These are phyloP conservation scores for Arion vulgaris DNA, from an alignment of 1,140 invertebrate species.

Conservation along the genomic window DNA sequence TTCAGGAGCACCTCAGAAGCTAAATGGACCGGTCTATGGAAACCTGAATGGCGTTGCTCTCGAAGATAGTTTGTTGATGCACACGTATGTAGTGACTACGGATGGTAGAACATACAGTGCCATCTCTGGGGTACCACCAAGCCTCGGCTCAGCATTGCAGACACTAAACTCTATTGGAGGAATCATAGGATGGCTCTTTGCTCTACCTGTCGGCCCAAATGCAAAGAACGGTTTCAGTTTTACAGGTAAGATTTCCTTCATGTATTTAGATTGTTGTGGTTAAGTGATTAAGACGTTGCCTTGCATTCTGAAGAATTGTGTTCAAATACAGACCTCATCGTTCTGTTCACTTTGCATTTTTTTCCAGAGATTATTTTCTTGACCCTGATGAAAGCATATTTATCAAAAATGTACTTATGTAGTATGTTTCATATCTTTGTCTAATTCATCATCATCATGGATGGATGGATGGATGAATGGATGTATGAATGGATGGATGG, in stretches of 20 bases:
- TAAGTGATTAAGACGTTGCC: too few relatives aligned
- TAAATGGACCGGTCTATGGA: conserved; percentile 88
- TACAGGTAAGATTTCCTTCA: conserved; percentile 81
- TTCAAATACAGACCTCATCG: too few relatives aligned
- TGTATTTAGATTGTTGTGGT: too few relatives aligned
- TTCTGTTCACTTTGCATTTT: too few relatives aligned
- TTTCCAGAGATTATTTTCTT: too few relatives aligned
- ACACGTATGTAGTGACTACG: conserved; percentile 90
- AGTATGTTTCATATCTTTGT: too few relatives aligned
- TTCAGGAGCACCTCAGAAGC: conserved; percentile 83
- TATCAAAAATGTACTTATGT: too few relatives aligned
- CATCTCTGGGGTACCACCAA: conserved; percentile 82
- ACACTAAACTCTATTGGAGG: conserved; percentile 84
- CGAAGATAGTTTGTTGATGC: conserved; percentile 84
- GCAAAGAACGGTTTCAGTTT: conserved; percentile 90
- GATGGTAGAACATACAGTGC: conserved; percentile 94
- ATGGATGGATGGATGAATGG: too few relatives aligned
- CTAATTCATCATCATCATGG: too few relatives aligned
- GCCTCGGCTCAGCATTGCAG: conserved; percentile 85
- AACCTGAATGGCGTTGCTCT: conserved; percentile 83
- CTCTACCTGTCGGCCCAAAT: conserved; percentile 79
- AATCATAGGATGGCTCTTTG: conserved; percentile 93
- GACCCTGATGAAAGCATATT: too few relatives aligned
- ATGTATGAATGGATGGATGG: too few relatives aligned
- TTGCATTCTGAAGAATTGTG: too few relatives aligned